phyloP scores from a whole-genome alignment of 2,113 vertebrate genomes.

The Bucco capensis region DNA sequence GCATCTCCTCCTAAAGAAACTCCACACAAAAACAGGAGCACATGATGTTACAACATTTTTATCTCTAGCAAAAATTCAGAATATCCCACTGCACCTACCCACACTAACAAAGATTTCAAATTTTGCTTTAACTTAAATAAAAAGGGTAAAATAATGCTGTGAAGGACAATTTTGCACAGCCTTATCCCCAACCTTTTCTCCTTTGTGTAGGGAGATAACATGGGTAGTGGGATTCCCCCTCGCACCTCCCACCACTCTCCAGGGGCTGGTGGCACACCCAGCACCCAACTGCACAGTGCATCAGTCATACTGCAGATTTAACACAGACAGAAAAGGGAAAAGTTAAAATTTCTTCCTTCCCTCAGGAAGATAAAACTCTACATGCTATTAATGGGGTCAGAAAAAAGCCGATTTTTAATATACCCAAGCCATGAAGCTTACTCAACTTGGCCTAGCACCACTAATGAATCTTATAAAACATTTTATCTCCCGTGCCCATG shows the following conservation, averaged over 20 bases:
- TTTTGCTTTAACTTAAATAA: neutral
- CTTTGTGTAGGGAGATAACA: neutral
- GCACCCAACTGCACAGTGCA: neutral
- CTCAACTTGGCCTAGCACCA: constrained; percentile 84
- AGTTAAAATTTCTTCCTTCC: constrained; percentile 21
- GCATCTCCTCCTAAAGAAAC: neutral
- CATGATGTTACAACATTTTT: neutral
- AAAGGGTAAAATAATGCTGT: neutral
- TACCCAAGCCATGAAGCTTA: constrained; percentile 49
- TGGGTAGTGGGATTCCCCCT: neutral
- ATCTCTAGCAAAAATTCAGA: neutral
- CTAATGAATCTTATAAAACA: constrained; percentile 92
- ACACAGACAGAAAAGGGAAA: neutral
- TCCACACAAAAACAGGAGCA: neutral
- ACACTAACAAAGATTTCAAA: neutral
- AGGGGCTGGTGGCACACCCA: neutral
- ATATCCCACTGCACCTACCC: neutral
- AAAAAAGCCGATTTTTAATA: constrained; percentile 66
- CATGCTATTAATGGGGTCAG: constrained; percentile 48
- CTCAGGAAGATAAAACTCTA: constrained; percentile 38
- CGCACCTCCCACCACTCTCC: rapidly evolving
- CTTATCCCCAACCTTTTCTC: neutral
- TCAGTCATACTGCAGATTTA: neutral
- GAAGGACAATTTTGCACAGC: too few species aligned
- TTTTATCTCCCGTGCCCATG: constrained; percentile 80